Base-by-base conservation (phyloP, 1,140 invertebrate genomes). In the Penaeus japonicus region DNA sequence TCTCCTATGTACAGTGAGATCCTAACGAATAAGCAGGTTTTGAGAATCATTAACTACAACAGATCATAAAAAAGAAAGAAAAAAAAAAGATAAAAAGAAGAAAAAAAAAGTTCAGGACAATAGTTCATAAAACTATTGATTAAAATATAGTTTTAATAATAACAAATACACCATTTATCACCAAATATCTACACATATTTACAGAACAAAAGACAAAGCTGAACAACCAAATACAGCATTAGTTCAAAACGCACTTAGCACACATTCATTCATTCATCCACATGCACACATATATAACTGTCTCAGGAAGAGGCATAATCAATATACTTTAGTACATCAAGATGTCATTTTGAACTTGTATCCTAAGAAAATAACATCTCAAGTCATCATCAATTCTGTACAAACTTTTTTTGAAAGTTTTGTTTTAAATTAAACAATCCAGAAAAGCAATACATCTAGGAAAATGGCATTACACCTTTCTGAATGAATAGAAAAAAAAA, bases 11-110 rank as follows among this genome's bases (percentile, higher is more conserved):
- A 79, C 85, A 81, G 77, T 87, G 85, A 87, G 85, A 81, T 87
- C 85, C 85, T 87, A 87, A 62, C 53, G 35, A 54, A 39, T 82
- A 85, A 39, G 81, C n/a, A 62, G 35, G 55, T 55, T 35, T 87
- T 87, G 85, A 87, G 85, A 87, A 87, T 87, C 85, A 55, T 85
- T 55, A 79, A 55, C 77, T 87, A 77, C 84, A 87, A 81, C 85
- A 87, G 78, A 80, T 47, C 85, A 59, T 70, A 53, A 57, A 57
- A 30, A 18, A 27, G 30, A 32, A 32, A 77, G 4, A 4, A 22
- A 77, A 7, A 70, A 59, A 59, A 59, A 59, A 73, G 32, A 73
- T 73, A 73, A 73, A 30, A 1, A 35, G 15, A 18, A n/a, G 18
- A 1, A 35, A 35, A 35, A 85, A 62, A 20, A 75, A 84, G 24